These are phyloP conservation scores for Pangasianodon hypophthalmus DNA, from an alignment of 2,113 vertebrate genomes.

Conservation along the genomic window DNA sequence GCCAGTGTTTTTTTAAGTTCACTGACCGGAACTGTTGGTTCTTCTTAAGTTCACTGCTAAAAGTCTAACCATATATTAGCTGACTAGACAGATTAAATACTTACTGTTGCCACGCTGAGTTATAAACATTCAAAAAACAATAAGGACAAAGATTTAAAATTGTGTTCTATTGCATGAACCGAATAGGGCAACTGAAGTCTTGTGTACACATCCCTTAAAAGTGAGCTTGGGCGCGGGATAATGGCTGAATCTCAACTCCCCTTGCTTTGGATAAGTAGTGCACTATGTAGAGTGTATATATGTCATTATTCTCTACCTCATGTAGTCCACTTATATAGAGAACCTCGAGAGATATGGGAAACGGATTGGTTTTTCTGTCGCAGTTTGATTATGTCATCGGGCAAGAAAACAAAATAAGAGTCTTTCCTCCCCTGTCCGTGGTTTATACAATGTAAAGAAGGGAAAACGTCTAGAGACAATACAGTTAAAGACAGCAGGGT, in stretches of 20 bases:
- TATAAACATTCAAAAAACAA: not conserved
- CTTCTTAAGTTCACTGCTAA: not conserved
- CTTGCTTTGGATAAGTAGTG: not conserved
- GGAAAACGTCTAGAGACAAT: not conserved
- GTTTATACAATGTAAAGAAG: not conserved
- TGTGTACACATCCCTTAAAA: not conserved
- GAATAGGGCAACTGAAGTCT: too few species aligned
- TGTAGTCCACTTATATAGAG: not conserved
- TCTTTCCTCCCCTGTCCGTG: not conserved
- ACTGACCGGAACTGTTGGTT: not conserved
- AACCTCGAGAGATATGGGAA: not conserved
- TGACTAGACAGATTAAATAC: not conserved
- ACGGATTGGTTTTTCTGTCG: not conserved
- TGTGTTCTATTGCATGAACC: not conserved
- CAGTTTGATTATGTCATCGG: not conserved
- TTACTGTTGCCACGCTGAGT: not conserved
- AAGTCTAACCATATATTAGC: not conserved
- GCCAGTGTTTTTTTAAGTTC: not conserved
- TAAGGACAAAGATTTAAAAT: not conserved
- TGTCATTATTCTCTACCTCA: too few species aligned
- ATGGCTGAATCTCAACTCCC: not conserved
- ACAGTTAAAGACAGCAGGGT: not conserved
- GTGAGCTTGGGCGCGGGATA: not conserved
- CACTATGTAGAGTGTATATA: not conserved
- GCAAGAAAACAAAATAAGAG: constrained; percentile 27